Conservation (phyloP, 2,888 invertebrate species). For the Ditylenchus weischeri region DNA sequence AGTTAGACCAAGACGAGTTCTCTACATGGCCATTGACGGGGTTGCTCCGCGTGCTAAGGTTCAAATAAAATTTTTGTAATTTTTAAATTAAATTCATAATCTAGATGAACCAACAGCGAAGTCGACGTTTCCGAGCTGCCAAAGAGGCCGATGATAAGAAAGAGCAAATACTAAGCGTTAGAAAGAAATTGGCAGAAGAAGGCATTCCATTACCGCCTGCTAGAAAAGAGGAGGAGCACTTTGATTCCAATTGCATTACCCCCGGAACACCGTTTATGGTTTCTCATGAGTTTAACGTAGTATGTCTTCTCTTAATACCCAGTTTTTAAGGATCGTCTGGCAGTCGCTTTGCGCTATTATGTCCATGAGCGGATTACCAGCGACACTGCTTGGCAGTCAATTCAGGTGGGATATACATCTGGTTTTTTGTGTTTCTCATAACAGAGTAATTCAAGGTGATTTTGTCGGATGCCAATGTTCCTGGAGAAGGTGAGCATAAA, state of each 20-base stretch:
- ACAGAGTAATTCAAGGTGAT: slow-evolving; percentile 68
- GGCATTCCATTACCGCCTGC: slow-evolving; percentile 63
- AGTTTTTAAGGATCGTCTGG: slow-evolving; percentile 40
- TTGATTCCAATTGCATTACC: slow-evolving; percentile 98
- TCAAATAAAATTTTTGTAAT: neutral
- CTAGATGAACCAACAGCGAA: slow-evolving; percentile 96
- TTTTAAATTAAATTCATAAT: slow-evolving; percentile 5
- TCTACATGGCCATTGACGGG: slow-evolving; percentile 99
- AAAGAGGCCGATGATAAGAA: slow-evolving; percentile 88
- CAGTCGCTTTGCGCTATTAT: slow-evolving; percentile 69
- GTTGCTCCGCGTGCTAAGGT: slow-evolving; percentile 82
- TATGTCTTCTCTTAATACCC: no score
- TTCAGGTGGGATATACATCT: no score
- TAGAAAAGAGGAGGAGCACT: slow-evolving; percentile 86
- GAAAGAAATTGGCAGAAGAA: slow-evolving; percentile 51
- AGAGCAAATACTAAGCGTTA: slow-evolving; percentile 72
- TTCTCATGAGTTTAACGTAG: no score
- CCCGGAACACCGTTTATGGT: slow-evolving; percentile 72
- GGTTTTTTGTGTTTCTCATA: no score
- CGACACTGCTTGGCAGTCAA: slow-evolving; percentile 88
- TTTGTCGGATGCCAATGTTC: slow-evolving; percentile 96
- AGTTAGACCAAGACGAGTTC: slow-evolving; percentile 67
- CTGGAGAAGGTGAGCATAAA: slow-evolving; percentile 97
- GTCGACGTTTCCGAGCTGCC: slow-evolving; percentile 89
- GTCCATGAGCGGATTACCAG: slow-evolving; percentile 78